Percentiles rank a stretch among this genome's conserved stretches.
Conservation (phyloP, 2,113 vertebrate species). For the Propithecus coquereli region DNA sequence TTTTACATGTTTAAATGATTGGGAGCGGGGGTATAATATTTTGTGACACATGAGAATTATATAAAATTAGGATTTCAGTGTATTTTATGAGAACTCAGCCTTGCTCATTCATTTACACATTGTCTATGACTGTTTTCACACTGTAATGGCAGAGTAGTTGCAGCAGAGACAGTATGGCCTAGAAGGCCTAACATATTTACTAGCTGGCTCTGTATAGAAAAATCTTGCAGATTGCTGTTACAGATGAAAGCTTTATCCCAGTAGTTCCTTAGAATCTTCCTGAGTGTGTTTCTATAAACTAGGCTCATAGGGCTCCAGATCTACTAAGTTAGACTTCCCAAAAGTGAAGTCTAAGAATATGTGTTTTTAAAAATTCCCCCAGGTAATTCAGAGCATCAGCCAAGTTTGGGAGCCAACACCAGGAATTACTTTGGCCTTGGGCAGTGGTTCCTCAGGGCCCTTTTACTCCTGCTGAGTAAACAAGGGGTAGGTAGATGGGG, state of each 20-base stretch:
- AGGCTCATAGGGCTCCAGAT: background rate
- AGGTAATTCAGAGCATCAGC: background rate
- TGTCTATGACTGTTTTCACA: background rate
- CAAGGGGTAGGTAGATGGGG: background rate
- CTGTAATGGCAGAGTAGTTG: background rate
- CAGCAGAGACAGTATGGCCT: background rate
- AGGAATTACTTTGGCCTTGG: background rate
- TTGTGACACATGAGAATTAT: background rate
- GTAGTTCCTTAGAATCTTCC: background rate
- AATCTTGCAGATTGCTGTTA: background rate
- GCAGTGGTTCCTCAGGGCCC: background rate
- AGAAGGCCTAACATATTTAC: background rate
- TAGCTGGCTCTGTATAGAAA: background rate
- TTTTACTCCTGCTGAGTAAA: background rate
- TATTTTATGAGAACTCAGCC: background rate
- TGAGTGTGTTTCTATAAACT: background rate
- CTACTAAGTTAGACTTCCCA: background rate
- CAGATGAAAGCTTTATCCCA: background rate
- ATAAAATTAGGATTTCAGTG: background rate
- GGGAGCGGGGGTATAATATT: background rate
- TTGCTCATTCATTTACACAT: background rate
- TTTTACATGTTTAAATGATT: constrained; percentile 7
- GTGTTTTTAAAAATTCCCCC: background rate
- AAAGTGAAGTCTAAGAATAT: background rate
- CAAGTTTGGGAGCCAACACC: background rate